Evolutionary conservation across 2,797 vertebrate species (phyloP), one percentile per base, ranked within the genome.

Genomic region (Cyclura pinguis): DNA sequence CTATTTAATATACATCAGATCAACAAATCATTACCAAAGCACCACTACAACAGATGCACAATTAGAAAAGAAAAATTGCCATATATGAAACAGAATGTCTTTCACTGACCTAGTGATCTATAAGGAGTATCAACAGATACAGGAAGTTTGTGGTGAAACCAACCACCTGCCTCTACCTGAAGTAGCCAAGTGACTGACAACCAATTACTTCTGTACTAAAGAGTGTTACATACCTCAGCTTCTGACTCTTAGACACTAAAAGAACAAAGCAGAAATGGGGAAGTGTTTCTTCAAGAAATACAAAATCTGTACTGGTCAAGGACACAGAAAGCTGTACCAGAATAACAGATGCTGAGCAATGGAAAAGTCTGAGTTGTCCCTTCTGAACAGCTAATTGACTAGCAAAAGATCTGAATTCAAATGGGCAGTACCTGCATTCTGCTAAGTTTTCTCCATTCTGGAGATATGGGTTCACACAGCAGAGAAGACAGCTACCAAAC

Each of bases 1-100:
- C 35, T 2, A 85, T 83, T 88, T 85, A 72, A 87, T 80, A 84
- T 67, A 92, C 73, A 73, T 57, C 29, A 67, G 78, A 89, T 86
- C 89, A 92, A 59, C 73, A 73, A 91, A 91, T 82, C 93, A 94
- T 50, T 76, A 90, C 84, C 87, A 95, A 42, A 42, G 18, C 35
- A 74, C 18, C 20, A 22, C 10, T 50, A 22, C 55, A 64, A 32
- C 80, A 84, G 22, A 50, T 77, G 22, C 32, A 76, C 2, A 73
- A 73, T 72, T 73, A 82, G n/a, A 76, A 59, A 13, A 57, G 13
- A 73, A 32, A 74, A 35, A 35, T n/a, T 67, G 55, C 12, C 42
- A 57, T 38, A 50, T 55, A 80, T 80, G 47, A 69, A 80, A 20
- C n/a, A 18, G 27, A 22, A 74, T 24, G 55, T 50, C 42, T 50